Evolutionary conservation across 1,140 invertebrate species (phyloP), one percentile per base, ranked within the genome.

Genomic region (Condylostylus longicornis): DNA sequence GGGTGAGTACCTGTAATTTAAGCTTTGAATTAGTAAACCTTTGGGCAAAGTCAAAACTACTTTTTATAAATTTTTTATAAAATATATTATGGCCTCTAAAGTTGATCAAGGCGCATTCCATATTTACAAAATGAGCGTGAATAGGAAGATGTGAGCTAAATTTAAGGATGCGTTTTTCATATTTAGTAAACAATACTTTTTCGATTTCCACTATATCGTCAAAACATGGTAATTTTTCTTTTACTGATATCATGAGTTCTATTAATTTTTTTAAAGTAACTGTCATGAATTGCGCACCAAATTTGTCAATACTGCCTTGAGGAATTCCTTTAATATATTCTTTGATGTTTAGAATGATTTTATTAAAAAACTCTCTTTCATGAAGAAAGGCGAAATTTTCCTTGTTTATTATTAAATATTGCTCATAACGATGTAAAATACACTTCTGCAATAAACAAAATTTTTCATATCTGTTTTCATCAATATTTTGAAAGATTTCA

Each of bases 401-500:
- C 2, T 31, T 19, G 35, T 12, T 14, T 33, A 18, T 23, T 35
- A 12, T 15, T 31, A 51, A 40, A 38, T 43, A 50, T 9, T 19
- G 35, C 8, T 51, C 47, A 35, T 58, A 56, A 23, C 34, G 38
- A 1, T 13, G 18, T 7, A 58, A 51, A 8, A 58, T 25, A 32
- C 4, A 15, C 15, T 33, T 44, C 25, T 48, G 54, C 22, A 41
- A 33, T 4, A 20, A n/a, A 35, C 46, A 38, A 4, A 46, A 18
- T 4, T 52, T 18, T 5, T 37, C 19, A 30, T 46, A 46, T 14
- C 51, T 44, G 3, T 40, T 42, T 8, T 52, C 47, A 35, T 47
- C 37, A 5, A 45, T 42, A 37, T 58, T 54, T 30, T 58, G 54
- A 0, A 57, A 34, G 1, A 51, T 31, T 22, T 54, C 54, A 12